These are phyloP conservation scores for Chymomyza procnemis DNA, from an alignment of 2,888 invertebrate genomes.

Conservation along the genomic window DNA sequence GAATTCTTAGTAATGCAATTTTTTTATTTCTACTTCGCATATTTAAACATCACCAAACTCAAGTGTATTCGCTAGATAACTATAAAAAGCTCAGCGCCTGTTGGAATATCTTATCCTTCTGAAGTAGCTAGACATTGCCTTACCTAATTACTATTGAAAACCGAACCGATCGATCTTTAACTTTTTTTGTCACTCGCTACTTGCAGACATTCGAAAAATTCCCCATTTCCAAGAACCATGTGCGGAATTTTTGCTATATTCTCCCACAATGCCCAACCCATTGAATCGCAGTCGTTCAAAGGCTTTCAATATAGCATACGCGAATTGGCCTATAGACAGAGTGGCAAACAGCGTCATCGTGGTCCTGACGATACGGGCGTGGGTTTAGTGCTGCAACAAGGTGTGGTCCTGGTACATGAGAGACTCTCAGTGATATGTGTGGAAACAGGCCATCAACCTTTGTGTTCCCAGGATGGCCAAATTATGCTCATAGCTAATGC, in stretches of 20 bases:
- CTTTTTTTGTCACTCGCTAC: not conserved
- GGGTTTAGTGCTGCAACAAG: constrained; percentile 56
- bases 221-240: constrained; percentile 42
- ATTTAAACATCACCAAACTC: too few relatives aligned
- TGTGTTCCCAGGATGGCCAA: constrained; percentile 65
- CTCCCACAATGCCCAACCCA: constrained; percentile 54
- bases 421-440: constrained; percentile 73
- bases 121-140: too few relatives aligned
- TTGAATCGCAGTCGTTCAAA: constrained; percentile 38
- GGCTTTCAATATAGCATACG: constrained; percentile 57
- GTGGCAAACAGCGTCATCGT: constrained; percentile 74
- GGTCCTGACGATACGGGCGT: constrained; percentile 76
- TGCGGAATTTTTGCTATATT: constrained; percentile 76
- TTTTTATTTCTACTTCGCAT: too few relatives aligned
- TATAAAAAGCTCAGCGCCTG: too few relatives aligned
- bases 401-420: constrained; percentile 74
- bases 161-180: too few relatives aligned
- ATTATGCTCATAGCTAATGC: constrained; percentile 73
- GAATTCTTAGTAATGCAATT: too few relatives aligned
- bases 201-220: not conserved
- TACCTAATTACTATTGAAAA: too few relatives aligned
- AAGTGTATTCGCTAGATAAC: too few relatives aligned
- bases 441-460: constrained; percentile 73
- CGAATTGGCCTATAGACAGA: constrained; percentile 74
- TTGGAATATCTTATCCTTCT: too few relatives aligned